A percentile compares a stretch with the other conserved stretches of the same genome.
phyloP scores from a whole-genome alignment of 2,797 vertebrate genomes.

The Neosilurus hyrtlii region DNA sequence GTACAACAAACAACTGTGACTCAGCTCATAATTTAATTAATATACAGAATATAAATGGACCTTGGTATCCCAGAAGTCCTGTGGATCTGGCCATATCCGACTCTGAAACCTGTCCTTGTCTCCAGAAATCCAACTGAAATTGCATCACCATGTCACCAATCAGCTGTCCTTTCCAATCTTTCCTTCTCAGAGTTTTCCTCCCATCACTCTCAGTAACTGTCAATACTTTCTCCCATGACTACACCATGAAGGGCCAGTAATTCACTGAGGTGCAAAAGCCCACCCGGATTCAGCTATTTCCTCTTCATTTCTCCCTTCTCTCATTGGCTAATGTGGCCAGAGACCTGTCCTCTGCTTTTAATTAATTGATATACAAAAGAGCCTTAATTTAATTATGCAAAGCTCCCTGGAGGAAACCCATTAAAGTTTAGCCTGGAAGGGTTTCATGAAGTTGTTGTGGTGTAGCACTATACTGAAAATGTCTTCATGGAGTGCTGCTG shows the following conservation, averaged over 20 bases:
- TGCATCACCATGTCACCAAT: not conserved
- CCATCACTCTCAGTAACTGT: constrained; percentile 48
- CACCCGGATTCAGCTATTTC: constrained; percentile 45
- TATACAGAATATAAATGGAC: not conserved
- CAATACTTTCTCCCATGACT: constrained; percentile 46
- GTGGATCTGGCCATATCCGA: not conserved
- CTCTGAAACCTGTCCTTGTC: constrained; percentile 1
- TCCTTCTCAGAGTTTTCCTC: constrained; percentile 53
- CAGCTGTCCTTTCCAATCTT: constrained; percentile 26
- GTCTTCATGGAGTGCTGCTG: not conserved
- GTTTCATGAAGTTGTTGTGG: constrained; percentile 44
- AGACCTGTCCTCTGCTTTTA: constrained; percentile 69
- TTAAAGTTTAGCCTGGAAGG: constrained; percentile 72
- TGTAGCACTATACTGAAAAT: constrained; percentile 46
- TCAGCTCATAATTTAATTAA: not conserved
- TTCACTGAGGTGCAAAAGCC: constrained; percentile 52
- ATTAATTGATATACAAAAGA: constrained; percentile 84
- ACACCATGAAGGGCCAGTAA: constrained; percentile 47
- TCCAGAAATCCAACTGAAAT: not conserved
- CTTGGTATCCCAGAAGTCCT: not conserved
- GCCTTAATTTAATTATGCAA: constrained; percentile 81
- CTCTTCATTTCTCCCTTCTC: not conserved
- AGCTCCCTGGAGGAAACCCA: constrained; percentile 77
- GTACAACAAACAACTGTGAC: not conserved
- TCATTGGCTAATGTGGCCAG: constrained; percentile 34